Evolutionary conservation across 2,888 invertebrate species (phyloP).

Genomic region (Pelosia muscerda): DNA sequence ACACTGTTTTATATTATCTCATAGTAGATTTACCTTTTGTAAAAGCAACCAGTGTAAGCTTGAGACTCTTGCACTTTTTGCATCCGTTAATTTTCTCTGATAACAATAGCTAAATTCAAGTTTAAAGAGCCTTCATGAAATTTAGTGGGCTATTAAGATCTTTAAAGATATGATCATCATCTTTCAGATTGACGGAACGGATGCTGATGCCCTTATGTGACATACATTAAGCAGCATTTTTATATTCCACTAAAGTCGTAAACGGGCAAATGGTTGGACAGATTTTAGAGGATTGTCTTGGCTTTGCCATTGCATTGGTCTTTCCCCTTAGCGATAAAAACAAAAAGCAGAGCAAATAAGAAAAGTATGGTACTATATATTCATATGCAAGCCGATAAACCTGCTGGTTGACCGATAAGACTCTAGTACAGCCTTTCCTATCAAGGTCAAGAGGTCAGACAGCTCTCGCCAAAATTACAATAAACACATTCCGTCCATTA

Average conservation of each 20-base stretch:
- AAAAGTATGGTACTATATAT: no score
- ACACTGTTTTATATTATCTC: conserved; percentile 71
- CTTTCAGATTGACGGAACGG: background rate
- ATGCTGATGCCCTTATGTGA: background rate
- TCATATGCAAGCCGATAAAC: background rate
- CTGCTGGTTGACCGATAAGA: background rate
- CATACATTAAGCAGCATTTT: background rate
- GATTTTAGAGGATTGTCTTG: background rate
- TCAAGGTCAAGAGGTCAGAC: background rate
- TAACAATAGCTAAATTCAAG: conserved; percentile 23
- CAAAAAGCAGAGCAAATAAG: background rate
- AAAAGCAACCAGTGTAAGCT: conserved; percentile 37
- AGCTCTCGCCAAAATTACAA: background rate
- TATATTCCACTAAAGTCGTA: background rate
- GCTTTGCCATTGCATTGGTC: background rate
- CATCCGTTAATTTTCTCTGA: conserved; percentile 35
- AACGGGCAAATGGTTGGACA: background rate
- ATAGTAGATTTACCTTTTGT: conserved; percentile 58
- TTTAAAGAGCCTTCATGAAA: conserved; percentile 6
- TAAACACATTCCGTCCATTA: no score
- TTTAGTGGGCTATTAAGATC: background rate
- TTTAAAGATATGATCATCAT: background rate
- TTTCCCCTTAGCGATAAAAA: background rate
- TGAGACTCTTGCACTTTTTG: conserved; percentile 32
- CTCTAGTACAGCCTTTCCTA: background rate